Evolutionary conservation across 2,888 invertebrate genomes (phyloP).

Genomic region (Drosophila silvestris): DNA sequence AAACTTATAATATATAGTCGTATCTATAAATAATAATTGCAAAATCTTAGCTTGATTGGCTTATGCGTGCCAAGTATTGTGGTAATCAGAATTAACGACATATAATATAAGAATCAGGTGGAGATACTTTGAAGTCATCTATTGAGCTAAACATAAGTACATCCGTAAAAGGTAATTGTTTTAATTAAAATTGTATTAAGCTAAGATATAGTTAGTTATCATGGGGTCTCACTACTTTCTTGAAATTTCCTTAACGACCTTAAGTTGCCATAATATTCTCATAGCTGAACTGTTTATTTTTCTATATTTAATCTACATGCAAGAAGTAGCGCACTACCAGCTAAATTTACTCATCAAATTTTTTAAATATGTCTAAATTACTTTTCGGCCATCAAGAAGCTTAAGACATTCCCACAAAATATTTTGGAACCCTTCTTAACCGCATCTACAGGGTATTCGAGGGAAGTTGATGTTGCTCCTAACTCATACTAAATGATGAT

Average conservation of each 20-base stretch:
- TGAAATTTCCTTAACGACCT: not conserved
- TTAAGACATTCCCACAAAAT: constrained; percentile 12
- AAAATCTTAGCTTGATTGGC: constrained; percentile 29
- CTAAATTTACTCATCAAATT: not conserved
- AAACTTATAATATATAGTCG: constrained; percentile 10
- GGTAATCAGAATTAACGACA: constrained; percentile 1
- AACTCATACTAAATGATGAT: constrained; percentile 67
- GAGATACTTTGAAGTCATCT: not conserved
- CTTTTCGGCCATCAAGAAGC: not conserved
- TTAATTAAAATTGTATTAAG: not conserved
- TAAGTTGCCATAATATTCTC: not conserved
- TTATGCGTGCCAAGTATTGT: constrained; percentile 32
- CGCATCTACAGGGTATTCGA: constrained; percentile 1
- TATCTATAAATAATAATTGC: constrained; percentile 57
- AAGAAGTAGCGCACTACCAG: not conserved
- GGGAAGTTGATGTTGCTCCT: constrained; percentile 13
- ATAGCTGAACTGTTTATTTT: not conserved
- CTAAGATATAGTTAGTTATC: not conserved
- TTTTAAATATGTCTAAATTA: constrained; percentile 2
- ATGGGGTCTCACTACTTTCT: not conserved
- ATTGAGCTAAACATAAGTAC: not conserved
- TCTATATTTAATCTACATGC: not conserved
- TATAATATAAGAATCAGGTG: not conserved
- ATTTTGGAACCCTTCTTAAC: constrained; percentile 1
- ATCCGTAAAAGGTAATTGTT: not conserved